Evolutionary conservation across 2,113 vertebrate genomes (phyloP), one percentile per base, ranked within the genome.

Genomic region (Urocitellus parryii): DNA sequence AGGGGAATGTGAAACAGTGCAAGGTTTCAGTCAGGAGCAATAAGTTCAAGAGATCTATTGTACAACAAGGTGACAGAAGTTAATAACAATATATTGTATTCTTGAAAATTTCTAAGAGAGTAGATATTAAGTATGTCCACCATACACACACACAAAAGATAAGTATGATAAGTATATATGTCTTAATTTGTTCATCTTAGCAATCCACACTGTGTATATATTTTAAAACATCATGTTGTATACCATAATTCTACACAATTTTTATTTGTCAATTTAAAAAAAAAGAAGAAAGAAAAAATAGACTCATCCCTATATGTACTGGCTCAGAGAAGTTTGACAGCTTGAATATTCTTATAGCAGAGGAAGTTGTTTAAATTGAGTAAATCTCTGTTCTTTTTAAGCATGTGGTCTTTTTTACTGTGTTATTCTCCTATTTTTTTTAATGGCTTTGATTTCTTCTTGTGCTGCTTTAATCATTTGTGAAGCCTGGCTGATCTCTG

Each of bases 321-420:
- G 56, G 53, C 65, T 93, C 68, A 68, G 82, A 81, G 48, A 88
- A 56, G 65, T 70, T 51, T 56, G 79, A 79, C 73, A 61, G 20
- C 65, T 61, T 68, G 81, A 56, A 74, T 67, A 5, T 83, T 93
- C 61, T 18, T 79, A 37, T 20, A 73, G 39, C 37, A 79, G 37
- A 87, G 39, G 61, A 81, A 27, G 72, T 80, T 79, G 56, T 77
- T 88, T 76, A 74, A 94, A 58, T 86, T 48, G 90, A 84, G 79
- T 25, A 39, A 92, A 88, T 29, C 29, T 96, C 72, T 90, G 42
- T 79, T 94, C 61, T 94, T 91, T 83, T 95, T 79, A 94, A 94
- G 89, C 24, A 83, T 67, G 9, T 3, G 1, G 39, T 87, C 32
- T 39, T 51, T 77, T 77, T 81, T 45, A 73, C 34, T 70, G 20